A percentile compares a stretch with the other conserved stretches of the same genome.
Evolutionary conservation across 1,140 invertebrate species (phyloP).

Genomic region (Cyrtorhinus lividipennis): DNA sequence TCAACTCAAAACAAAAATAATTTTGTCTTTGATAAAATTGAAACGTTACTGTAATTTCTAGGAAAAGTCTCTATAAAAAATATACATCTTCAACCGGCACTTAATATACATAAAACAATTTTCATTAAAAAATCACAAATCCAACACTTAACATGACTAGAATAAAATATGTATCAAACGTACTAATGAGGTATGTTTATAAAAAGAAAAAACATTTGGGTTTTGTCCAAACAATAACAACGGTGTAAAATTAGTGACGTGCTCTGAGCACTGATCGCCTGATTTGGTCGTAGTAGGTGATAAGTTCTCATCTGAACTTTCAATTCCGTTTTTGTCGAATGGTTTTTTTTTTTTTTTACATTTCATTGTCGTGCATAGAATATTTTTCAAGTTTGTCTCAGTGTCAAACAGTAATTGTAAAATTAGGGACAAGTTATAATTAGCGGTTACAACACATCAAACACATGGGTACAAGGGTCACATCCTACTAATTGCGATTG

Average conservation of each 20-base stretch:
- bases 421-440: no score
- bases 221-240: neutral
- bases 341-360: neutral
- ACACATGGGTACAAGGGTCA: slow-evolving; percentile 9
- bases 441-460: slow-evolving; percentile 7
- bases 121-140: slow-evolving; percentile 11
- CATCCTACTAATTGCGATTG: no score
- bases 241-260: neutral
- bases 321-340: neutral
- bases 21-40: neutral
- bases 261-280: neutral
- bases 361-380: slow-evolving; percentile 7
- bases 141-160: slow-evolving; percentile 15
- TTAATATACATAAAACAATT: slow-evolving; percentile 12
- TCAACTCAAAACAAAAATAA: no score
- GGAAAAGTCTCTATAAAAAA: slow-evolving; percentile 9
- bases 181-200: slow-evolving; percentile 5
- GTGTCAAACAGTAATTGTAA: no score
- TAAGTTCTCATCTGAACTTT: neutral
- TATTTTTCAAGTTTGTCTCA: neutral
- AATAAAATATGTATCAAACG: slow-evolving; percentile 14
- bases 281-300: neutral
- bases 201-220: neutral
- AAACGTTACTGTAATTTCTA: neutral
- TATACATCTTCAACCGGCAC: slow-evolving; percentile 11